phyloP scores from a whole-genome alignment of 1,140 invertebrate species.

The Hirudo medicinalis region DNA sequence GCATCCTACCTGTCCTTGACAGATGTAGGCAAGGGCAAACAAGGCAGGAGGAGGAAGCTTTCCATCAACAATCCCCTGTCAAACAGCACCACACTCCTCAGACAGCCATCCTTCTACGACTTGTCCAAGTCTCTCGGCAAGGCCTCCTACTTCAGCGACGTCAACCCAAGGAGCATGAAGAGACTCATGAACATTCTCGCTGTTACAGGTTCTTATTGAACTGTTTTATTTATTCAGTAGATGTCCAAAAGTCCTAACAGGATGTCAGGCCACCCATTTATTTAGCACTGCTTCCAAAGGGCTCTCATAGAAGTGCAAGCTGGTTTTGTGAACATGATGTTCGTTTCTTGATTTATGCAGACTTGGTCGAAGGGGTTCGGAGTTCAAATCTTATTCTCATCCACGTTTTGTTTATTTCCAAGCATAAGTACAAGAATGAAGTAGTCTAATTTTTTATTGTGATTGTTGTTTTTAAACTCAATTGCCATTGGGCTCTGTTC shows the following conservation, averaged over 20 bases:
- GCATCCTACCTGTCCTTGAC: constrained; percentile 15
- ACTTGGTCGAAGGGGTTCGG: too few species aligned
- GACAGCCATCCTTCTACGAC: constrained; percentile 32
- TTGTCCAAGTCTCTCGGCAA: constrained; percentile 34
- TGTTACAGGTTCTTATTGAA: constrained; percentile 59
- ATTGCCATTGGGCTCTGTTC: neutral
- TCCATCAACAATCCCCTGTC: neutral
- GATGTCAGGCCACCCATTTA: too few species aligned
- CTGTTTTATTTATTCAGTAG: constrained; percentile 15
- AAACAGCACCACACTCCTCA: constrained; percentile 15
- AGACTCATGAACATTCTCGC: constrained; percentile 94
- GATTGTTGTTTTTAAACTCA: neutral
- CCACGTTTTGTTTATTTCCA: too few species aligned
- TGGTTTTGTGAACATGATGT: too few species aligned
- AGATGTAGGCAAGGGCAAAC: constrained; percentile 4
- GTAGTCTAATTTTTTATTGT: too few species aligned
- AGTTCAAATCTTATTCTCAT: too few species aligned
- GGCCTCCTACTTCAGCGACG: constrained; percentile 52
- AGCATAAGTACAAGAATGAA: too few species aligned
- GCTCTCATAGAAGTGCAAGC: too few species aligned
- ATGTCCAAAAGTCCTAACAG: too few species aligned
- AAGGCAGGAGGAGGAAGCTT: constrained; percentile 3
- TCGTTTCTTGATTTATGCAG: too few species aligned
- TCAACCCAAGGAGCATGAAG: constrained; percentile 89
- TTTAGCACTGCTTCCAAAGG: too few species aligned